phyloP scores from a whole-genome alignment of 30 jellyfish, hydroid and myxozoan genomes.

The Clytia hemisphaerica region DNA sequence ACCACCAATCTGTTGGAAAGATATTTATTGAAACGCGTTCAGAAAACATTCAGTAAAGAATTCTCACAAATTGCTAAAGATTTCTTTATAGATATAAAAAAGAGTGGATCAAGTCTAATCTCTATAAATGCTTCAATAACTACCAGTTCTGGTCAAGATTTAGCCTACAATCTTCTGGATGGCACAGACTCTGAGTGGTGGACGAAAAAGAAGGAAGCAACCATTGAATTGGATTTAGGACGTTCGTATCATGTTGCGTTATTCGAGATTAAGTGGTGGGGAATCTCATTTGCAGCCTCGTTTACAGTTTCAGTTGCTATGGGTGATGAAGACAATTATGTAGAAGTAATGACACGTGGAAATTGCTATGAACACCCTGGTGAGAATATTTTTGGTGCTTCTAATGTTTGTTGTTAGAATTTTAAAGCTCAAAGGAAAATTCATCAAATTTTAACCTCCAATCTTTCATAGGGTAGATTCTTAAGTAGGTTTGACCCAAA shows the following conservation, averaged over 20 bases:
- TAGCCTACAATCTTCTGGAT: constrained; percentile 17
- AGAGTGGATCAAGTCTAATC: neutral
- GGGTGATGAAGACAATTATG: neutral
- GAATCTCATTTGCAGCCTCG: neutral
- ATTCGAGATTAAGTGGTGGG: neutral
- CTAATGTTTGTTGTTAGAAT: no score
- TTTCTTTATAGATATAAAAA: neutral
- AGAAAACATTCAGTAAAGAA: neutral
- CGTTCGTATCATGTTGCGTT: neutral
- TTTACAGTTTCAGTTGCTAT: no score
- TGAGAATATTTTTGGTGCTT: no score
- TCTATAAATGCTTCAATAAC: neutral
- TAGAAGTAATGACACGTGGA: neutral
- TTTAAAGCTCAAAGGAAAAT: no score
- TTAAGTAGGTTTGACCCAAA: no score
- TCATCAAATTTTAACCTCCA: no score
- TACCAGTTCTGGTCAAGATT: neutral
- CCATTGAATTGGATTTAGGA: neutral
- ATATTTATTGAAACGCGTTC: neutral
- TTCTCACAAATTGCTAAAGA: constrained; percentile 2
- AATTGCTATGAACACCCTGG: neutral
- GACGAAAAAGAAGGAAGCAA: neutral
- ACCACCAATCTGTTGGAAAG: no score
- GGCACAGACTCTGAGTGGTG: constrained; percentile 25
- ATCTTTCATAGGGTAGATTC: no score